Evolutionary conservation across 2,113 vertebrate species (phyloP).

Genomic region (Eurypyga helias): DNA sequence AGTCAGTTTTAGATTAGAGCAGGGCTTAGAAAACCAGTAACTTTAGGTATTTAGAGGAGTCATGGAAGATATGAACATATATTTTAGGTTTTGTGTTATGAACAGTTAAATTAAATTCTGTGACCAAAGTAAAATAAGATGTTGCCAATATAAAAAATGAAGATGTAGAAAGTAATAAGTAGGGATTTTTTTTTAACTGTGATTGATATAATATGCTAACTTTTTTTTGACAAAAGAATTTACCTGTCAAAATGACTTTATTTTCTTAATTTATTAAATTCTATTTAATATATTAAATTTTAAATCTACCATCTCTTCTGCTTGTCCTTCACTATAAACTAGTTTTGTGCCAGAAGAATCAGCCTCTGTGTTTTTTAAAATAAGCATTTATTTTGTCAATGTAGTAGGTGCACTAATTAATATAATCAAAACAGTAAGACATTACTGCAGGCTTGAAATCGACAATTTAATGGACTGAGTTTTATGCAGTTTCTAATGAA

Average conservation of each 20-base stretch:
- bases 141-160: neutral
- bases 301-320: neutral
- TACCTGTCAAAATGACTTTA: neutral
- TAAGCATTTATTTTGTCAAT: neutral
- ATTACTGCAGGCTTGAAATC: constrained; percentile 5
- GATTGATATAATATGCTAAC: neutral
- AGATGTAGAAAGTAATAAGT: neutral
- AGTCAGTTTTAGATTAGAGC: neutral
- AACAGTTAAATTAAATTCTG: neutral
- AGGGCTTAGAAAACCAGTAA: neutral
- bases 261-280: neutral
- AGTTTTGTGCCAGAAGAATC: neutral
- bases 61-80: neutral
- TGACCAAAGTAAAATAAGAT: neutral
- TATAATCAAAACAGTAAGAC: constrained; percentile 42
- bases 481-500: constrained; percentile 62
- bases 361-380: neutral
- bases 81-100: neutral
- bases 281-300: neutral
- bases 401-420: constrained; percentile 34
- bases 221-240: neutral
- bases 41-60: neutral
- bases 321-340: neutral
- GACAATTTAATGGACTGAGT: constrained; percentile 52
- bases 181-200: neutral